Base-by-base conservation (phyloP, 2,797 vertebrate genomes). In the Pantherophis vulpinus region DNA sequence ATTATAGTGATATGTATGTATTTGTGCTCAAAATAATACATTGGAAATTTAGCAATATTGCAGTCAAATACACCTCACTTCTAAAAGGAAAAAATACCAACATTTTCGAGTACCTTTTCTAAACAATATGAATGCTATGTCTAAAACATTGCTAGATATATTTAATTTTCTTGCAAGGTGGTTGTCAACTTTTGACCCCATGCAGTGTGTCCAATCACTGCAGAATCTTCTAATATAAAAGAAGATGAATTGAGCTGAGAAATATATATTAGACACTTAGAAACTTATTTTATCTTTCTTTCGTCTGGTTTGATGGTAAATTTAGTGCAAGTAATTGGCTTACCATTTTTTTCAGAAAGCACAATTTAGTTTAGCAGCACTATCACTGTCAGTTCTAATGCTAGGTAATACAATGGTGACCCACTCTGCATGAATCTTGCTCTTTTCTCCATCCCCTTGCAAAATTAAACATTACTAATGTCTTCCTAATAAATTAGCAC, bases 191-290 rank as follows among this genome's bases (percentile, higher is more conserved):
- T 87, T 61, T 91, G 54, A 60, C 29, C 54, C 59, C 90, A 88
- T 91, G 56, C 90, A 89, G 86, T 93, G 86, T 91, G 87, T 91
- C 42, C 56, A 91, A 79, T 83, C 13, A 55, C 63, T 58, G 37
- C n/a, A 88, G 42, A 88, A 93, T 74, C 55, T 29, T 58, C 61
- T 25, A 91, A 91, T 90, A 93, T 93, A 93, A 93, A 93, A 93
- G 55, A 56, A 88, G 90, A 93, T 88, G 86, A 61, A 60, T 42
- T 79, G 86, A 93, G 23, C 86, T 88, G 86, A 91, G 63, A 90
- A 91, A 88, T 88, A 88, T 54, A 88, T 66, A n/a, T 37, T 86
- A 88, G 92, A 55, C 90, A 88, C 86, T 54, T 79, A 83, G 90
- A 93, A 93, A 66, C 42, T 87, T 88, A 83, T 79, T 91, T 61